These are phyloP conservation scores for Neodiprion lecontei DNA, from an alignment of 1,140 invertebrate species.

Conservation along the genomic window DNA sequence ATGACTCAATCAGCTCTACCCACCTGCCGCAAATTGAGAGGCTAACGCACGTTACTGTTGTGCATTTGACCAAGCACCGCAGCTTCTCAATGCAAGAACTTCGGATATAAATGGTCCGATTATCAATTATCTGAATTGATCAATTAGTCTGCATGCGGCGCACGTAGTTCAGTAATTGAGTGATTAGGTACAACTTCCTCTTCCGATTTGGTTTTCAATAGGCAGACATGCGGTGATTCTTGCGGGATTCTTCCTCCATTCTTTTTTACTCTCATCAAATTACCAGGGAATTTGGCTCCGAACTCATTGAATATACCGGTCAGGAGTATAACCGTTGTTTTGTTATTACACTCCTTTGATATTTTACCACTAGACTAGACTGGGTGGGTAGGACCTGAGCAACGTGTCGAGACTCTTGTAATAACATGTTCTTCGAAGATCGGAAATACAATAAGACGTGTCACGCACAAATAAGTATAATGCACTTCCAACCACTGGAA, in stretches of 20 bases:
- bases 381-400: not conserved
- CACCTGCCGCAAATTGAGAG: too few relatives aligned
- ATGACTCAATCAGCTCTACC: too few relatives aligned
- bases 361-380: not conserved
- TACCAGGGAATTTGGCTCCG: not conserved
- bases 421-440: conserved; percentile 35
- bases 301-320: not conserved
- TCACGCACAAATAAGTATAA: conserved; percentile 35
- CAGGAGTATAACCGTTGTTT: not conserved
- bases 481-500: conserved; percentile 22
- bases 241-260: not conserved
- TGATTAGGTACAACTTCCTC: too few relatives aligned
- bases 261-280: not conserved
- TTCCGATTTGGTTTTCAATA: too few relatives aligned
- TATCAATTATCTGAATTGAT: too few relatives aligned
- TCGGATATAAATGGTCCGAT: too few relatives aligned
- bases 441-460: conserved; percentile 27
- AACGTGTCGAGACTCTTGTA: conserved; percentile 34
- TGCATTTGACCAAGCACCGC: too few relatives aligned
- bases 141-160: too few relatives aligned
- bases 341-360: conserved; percentile 4
- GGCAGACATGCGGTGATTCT: not conserved
- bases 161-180: too few relatives aligned
- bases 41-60: too few relatives aligned
- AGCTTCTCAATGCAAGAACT: too few relatives aligned